Evolutionary conservation across 2,797 vertebrate species (phyloP).

Genomic region (Aselliscus stoliczkanus): DNA sequence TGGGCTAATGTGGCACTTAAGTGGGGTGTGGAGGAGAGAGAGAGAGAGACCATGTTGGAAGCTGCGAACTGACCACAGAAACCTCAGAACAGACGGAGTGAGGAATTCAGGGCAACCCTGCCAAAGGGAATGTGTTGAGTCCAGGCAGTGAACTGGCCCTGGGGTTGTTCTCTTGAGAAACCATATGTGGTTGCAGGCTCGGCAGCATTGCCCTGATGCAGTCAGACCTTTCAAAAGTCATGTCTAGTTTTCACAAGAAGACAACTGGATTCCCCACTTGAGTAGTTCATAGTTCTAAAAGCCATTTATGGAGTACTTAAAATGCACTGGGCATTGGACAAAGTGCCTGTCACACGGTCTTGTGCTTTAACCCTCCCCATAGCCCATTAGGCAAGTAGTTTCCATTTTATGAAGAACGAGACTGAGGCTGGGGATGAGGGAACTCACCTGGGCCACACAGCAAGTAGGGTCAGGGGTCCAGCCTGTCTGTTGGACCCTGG

Average conservation of each 20-base stretch:
- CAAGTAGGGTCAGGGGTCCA: neutral
- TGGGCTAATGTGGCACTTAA: neutral
- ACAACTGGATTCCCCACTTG: neutral
- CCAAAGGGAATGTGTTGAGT: neutral
- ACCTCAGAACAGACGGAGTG: neutral
- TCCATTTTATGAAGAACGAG: neutral
- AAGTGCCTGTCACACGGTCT: neutral
- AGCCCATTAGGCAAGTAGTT: neutral
- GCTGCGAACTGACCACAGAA: neutral
- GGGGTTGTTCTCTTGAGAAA: neutral
- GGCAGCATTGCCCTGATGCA: accelerated
- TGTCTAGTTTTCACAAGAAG: neutral
- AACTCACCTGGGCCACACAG: neutral
- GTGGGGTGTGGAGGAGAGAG: neutral
- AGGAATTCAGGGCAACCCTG: neutral
- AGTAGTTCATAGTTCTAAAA: neutral
- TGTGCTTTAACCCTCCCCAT: neutral
- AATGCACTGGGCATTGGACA: neutral
- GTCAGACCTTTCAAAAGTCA: neutral
- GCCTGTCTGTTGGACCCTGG: neutral
- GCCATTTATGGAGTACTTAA: neutral
- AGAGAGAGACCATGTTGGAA: neutral
- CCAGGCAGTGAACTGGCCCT: neutral
- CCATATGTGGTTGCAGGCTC: neutral
- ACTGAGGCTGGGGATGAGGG: neutral